Evolutionary conservation across 1,140 invertebrate species (phyloP).

Genomic region (Lerema accius): DNA sequence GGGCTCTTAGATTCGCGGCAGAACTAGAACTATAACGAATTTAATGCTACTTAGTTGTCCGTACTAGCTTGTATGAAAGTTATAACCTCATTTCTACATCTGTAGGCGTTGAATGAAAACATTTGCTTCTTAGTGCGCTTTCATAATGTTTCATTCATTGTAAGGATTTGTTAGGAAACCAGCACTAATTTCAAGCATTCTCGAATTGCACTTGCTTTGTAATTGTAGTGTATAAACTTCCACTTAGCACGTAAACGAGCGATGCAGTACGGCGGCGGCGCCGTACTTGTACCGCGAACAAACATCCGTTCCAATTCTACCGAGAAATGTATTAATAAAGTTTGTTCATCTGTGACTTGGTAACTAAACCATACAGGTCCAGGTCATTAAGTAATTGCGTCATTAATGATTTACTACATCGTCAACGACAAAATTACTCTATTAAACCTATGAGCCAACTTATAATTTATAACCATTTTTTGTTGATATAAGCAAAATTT

Average conservation of each 20-base stretch:
- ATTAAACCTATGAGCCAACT: no score
- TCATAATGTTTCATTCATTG: constrained; percentile 15
- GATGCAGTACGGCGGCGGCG: constrained; percentile 11
- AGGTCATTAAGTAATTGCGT: no score
- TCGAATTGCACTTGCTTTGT: constrained; percentile 29
- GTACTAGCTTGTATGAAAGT: no score
- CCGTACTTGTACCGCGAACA: constrained; percentile 46
- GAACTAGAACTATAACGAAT: no score
- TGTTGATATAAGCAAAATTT: no score
- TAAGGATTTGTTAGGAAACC: constrained; percentile 26
- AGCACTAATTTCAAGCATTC: constrained; percentile 28
- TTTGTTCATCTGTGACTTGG: not conserved
- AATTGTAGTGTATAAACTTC: constrained; percentile 42
- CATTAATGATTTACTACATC: no score
- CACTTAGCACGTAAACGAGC: constrained; percentile 44
- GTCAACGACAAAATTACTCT: no score
- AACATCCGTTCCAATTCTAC: constrained; percentile 69
- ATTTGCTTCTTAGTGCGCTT: constrained; percentile 5
- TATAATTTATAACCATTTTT: no score
- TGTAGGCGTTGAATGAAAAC: constrained; percentile 15
- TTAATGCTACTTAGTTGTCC: no score
- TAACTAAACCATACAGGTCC: no score
- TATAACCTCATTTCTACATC: not conserved
- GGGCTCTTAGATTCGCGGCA: no score
- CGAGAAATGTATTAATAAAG: constrained; percentile 65